A percentile compares a stretch with the other conserved stretches of the same genome.
Conservation (phyloP, 2,888 invertebrate genomes). For the Meiosimyza decipiens region DNA sequence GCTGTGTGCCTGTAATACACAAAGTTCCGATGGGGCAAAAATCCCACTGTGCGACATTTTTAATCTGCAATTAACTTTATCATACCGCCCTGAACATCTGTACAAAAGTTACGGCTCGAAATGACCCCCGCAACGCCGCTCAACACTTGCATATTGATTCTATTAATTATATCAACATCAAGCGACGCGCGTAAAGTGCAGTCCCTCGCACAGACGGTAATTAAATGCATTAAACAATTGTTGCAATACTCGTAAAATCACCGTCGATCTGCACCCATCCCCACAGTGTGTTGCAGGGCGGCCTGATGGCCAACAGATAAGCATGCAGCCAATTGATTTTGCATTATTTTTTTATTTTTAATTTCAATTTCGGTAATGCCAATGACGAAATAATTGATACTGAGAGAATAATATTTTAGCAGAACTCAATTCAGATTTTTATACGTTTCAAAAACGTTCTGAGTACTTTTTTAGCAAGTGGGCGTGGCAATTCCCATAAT, state of each 20-base stretch:
- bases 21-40: neutral
- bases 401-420: too few relatives aligned
- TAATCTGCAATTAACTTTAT: conserved; percentile 63
- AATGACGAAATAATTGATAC: conserved; percentile 59
- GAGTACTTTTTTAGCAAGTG: too few relatives aligned
- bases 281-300: neutral
- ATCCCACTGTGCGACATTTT: conserved; percentile 53
- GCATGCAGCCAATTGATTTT: conserved; percentile 57
- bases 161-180: conserved; percentile 64
- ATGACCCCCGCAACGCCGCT: conserved; percentile 41
- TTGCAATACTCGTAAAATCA: conserved; percentile 38
- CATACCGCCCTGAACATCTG: conserved; percentile 38
- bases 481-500: too few relatives aligned
- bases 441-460: too few relatives aligned
- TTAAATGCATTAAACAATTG: conserved; percentile 61
- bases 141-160: conserved; percentile 56
- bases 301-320: conserved; percentile 57
- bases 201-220: conserved; percentile 54
- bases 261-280: neutral
- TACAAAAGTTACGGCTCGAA: neutral
- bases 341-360: conserved; percentile 31
- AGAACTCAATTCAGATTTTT: too few relatives aligned
- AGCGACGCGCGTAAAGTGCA: conserved; percentile 46
- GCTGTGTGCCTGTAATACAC: neutral
- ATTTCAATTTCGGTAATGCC: conserved; percentile 40